These are phyloP conservation scores for Polydrusus tereticollis DNA, from an alignment of 2,888 invertebrate species.

Conservation along the genomic window DNA sequence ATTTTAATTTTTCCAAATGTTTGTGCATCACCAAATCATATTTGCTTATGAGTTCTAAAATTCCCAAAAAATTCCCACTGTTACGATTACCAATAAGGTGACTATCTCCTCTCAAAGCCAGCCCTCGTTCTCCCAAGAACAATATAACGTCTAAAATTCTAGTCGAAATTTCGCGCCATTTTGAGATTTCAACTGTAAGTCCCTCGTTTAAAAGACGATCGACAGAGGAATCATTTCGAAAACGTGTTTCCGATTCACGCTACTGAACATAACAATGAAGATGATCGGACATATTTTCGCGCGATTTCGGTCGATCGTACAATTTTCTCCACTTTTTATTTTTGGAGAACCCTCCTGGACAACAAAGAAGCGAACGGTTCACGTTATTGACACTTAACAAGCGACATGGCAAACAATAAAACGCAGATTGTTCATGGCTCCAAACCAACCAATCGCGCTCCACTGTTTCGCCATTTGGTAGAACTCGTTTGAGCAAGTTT, in stretches of 20 bases:
- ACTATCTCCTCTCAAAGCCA: conserved; percentile 23
- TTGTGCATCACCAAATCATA: conserved; percentile 12
- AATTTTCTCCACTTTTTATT: neutral
- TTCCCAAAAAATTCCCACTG: conserved; percentile 10
- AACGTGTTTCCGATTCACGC: neutral
- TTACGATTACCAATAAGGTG: conserved; percentile 6
- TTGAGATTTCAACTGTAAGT: too few species aligned
- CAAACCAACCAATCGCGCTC: neutral
- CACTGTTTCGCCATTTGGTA: neutral
- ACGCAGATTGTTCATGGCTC: neutral
- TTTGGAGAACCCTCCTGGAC: neutral
- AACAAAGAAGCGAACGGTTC: neutral
- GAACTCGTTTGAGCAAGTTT: too few species aligned
- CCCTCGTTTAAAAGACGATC: too few species aligned
- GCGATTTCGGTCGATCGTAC: neutral
- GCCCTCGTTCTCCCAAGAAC: conserved; percentile 8
- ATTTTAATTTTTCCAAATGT: conserved; percentile 7
- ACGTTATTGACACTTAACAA: neutral
- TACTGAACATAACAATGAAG: neutral
- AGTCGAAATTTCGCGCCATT: too few species aligned
- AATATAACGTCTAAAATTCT: conserved; percentile 9
- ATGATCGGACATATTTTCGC: neutral
- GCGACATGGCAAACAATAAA: neutral
- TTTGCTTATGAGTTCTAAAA: conserved; percentile 10
- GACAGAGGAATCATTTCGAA: neutral